These are phyloP conservation scores for Drosophila ficusphila DNA, from an alignment of 1,140 invertebrate species.

Conservation along the genomic window DNA sequence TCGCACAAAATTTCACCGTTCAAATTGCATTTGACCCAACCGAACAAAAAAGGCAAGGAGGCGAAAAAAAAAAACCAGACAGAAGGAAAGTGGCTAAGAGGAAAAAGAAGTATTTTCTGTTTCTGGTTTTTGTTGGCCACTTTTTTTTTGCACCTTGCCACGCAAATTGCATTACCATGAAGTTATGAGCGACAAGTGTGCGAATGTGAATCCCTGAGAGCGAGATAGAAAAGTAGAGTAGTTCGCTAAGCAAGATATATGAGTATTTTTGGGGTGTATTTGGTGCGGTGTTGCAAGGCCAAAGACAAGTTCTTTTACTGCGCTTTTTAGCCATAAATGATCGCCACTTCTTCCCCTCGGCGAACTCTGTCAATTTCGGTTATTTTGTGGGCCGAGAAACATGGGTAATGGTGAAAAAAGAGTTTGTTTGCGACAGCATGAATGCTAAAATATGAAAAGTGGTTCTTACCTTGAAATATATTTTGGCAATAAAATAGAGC, in stretches of 20 bases:
- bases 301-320: conserved; percentile 41
- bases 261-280: conserved; percentile 44
- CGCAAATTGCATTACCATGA: conserved; percentile 66
- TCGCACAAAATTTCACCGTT: conserved; percentile 54
- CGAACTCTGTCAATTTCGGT: conserved; percentile 13
- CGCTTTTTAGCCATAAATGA: conserved; percentile 27
- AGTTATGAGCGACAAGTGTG: conserved; percentile 81
- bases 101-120: conserved; percentile 66
- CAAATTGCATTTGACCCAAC: conserved; percentile 56
- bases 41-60: conserved; percentile 12
- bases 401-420: conserved; percentile 7
- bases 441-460: neutral
- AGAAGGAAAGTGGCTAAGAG: conserved; percentile 42
- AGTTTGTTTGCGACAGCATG: neutral
- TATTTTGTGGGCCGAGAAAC: neutral
- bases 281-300: conserved; percentile 11
- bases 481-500: too few relatives aligned
- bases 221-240: conserved; percentile 24
- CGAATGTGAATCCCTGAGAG: conserved; percentile 63
- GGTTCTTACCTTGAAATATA: neutral
- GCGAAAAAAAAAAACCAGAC: conserved; percentile 11
- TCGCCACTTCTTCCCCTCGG: conserved; percentile 15
- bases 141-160: conserved; percentile 66
- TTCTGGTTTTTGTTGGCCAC: conserved; percentile 47
- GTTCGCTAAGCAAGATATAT: conserved; percentile 43